These are phyloP conservation scores for Tragulus kanchil DNA, from an alignment of 2,113 vertebrate species.

Conservation along the genomic window DNA sequence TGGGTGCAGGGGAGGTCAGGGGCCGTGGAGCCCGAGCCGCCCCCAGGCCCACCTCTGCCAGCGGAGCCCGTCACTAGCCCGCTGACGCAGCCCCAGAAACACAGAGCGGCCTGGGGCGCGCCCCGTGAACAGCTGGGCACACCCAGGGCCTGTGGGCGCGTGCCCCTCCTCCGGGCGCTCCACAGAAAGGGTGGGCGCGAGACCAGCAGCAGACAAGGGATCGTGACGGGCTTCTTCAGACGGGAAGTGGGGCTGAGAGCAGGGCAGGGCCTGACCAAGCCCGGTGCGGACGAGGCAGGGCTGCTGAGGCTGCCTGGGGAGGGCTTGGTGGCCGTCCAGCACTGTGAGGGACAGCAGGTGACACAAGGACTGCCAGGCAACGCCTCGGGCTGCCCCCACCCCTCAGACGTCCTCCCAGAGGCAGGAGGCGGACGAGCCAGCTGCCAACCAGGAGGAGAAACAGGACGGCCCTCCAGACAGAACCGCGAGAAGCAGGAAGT, in stretches of 20 bases:
- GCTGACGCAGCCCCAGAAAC: neutral
- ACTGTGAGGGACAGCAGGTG: neutral
- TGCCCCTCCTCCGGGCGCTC: neutral
- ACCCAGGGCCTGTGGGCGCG: too few species aligned
- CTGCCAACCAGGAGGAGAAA: neutral
- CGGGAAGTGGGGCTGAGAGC: neutral
- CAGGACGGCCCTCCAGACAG: neutral
- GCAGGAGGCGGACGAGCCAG: neutral
- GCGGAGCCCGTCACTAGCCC: neutral
- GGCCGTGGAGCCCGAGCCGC: neutral
- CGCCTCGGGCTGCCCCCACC: neutral
- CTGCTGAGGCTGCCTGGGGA: neutral
- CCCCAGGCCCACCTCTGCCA: neutral
- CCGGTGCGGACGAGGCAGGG: neutral
- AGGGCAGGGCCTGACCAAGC: neutral
- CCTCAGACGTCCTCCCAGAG: neutral
- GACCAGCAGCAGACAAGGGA: neutral
- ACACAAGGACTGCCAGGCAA: neutral
- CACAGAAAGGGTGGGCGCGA: neutral
- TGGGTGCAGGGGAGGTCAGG: too few species aligned
- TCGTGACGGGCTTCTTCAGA: neutral
- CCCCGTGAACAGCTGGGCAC: neutral
- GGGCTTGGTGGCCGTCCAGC: neutral
- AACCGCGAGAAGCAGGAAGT: neutral
- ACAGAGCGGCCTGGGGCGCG: neutral